phyloP scores from a whole-genome alignment of 2,888 invertebrate genomes.

The Zeuzera pyrina region DNA sequence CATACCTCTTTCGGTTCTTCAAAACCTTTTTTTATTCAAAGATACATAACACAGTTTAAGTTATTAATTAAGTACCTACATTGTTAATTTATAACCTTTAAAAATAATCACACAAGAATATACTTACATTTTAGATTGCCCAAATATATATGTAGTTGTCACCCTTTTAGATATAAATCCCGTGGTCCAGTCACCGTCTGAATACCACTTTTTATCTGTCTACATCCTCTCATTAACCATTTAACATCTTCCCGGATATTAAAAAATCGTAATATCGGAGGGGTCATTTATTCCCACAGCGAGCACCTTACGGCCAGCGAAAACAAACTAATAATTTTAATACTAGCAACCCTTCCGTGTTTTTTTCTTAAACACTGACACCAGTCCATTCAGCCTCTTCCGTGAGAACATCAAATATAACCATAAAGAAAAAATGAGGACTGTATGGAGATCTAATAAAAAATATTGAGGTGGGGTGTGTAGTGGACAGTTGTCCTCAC shows the following conservation, averaged over 20 bases:
- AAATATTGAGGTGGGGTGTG: slow-evolving; percentile 47
- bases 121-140: no score
- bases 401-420: slow-evolving; percentile 67
- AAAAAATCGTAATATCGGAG: slow-evolving; percentile 43
- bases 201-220: slow-evolving; percentile 40
- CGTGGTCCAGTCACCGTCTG: slow-evolving; percentile 34
- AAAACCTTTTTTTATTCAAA: no score
- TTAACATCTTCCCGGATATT: slow-evolving; percentile 63
- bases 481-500: slow-evolving; percentile 58
- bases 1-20: no score
- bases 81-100: no score
- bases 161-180: no score
- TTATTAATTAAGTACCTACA: no score
- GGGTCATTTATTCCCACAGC: slow-evolving; percentile 68
- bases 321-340: slow-evolving; percentile 64
- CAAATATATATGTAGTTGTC: no score
- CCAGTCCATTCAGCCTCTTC: slow-evolving; percentile 60
- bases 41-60: no score
- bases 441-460: slow-evolving; percentile 38
- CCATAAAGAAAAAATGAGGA: slow-evolving; percentile 48
- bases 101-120: no score
- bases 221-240: slow-evolving; percentile 50
- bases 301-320: slow-evolving; percentile 50
- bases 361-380: slow-evolving; percentile 40
- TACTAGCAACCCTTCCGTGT: slow-evolving; percentile 66